Conservation (phyloP, 2,113 vertebrate genomes). For the Ochotona curzoniae region DNA sequence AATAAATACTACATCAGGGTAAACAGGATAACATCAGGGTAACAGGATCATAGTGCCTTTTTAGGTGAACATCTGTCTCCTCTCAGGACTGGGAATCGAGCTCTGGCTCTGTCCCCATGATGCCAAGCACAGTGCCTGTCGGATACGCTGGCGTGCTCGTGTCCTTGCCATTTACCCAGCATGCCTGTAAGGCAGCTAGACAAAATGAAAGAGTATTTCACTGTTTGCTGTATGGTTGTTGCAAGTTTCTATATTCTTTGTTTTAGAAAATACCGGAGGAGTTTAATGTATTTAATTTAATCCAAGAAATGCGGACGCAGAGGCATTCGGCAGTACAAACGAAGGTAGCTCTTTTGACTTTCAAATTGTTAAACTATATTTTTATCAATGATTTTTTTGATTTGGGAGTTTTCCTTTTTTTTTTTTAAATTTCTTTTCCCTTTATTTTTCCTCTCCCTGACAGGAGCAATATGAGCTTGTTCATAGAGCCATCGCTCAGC, state of each 20-base stretch:
- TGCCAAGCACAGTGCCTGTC: not conserved
- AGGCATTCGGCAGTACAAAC: conserved; percentile 99
- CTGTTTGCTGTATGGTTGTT: not conserved
- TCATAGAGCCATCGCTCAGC: conserved; percentile 96
- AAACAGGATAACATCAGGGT: not conserved
- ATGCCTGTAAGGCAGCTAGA: not conserved
- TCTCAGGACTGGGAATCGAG: not conserved
- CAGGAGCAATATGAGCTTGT: conserved; percentile 99
- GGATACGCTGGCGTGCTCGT: not conserved
- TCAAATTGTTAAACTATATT: not conserved
- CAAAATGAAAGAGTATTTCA: conserved; percentile 14
- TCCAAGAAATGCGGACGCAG: conserved; percentile 99
- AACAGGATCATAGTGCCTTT: not conserved
- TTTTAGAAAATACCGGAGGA: conserved; percentile 98
- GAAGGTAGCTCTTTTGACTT: conserved; percentile 88
- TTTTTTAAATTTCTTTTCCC: conserved; percentile 50
- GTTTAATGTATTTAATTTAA: conserved; percentile 97
- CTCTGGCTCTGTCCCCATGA: not conserved
- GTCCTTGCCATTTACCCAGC: not conserved
- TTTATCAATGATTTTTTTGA: conserved; percentile 5
- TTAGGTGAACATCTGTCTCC: not conserved
- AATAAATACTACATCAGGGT: not conserved
- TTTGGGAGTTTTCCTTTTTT: not conserved
- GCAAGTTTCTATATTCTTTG: conserved; percentile 47
- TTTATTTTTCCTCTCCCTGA: conserved; percentile 46